These are phyloP conservation scores for Acanthosepion lycidas DNA, from an alignment of 2,888 invertebrate species.

Conservation along the genomic window DNA sequence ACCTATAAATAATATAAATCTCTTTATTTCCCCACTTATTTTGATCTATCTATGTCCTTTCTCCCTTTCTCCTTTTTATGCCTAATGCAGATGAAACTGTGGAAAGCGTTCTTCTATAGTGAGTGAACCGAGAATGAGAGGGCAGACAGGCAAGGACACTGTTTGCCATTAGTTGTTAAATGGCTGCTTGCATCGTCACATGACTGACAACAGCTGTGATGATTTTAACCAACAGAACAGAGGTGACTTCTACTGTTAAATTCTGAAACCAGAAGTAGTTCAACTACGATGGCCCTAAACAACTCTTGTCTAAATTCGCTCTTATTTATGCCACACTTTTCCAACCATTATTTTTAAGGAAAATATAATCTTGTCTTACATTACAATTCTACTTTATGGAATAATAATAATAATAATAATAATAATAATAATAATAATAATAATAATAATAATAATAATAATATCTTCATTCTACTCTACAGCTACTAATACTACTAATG, in stretches of 20 bases:
- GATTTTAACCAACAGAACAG: neutral
- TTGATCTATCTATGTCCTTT: too few relatives aligned
- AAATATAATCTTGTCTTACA: too few relatives aligned
- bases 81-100: neutral
- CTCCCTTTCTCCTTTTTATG: neutral
- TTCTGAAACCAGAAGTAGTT: neutral
- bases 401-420: too few relatives aligned
- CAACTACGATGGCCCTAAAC: neutral
- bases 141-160: neutral
- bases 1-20: neutral
- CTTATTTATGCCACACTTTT: too few relatives aligned
- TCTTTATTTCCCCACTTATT: neutral
- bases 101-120: neutral
- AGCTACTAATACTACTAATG: too few relatives aligned
- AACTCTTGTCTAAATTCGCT: neutral
- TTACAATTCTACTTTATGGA: too few relatives aligned
- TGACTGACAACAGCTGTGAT: neutral
- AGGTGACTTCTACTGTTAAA: neutral
- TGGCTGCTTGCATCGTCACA: neutral
- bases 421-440: too few relatives aligned
- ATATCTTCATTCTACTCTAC: too few relatives aligned
- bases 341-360: too few relatives aligned
- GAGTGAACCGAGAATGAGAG: neutral
- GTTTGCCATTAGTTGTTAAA: neutral
- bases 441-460: too few relatives aligned